phyloP scores from a whole-genome alignment of 2,888 invertebrate species.

The Tipula unca region DNA sequence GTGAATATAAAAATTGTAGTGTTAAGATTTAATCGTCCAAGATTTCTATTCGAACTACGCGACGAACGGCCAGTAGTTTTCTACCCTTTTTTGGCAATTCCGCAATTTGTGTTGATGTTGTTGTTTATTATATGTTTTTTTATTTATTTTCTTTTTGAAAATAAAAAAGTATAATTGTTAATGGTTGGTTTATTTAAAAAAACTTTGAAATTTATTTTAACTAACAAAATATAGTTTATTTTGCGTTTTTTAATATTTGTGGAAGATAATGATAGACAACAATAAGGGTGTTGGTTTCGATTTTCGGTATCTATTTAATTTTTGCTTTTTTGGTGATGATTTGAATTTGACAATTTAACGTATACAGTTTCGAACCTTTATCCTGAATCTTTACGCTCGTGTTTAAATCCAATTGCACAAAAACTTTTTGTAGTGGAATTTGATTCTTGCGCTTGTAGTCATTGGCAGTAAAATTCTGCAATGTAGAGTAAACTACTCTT shows the following conservation, averaged over 20 bases:
- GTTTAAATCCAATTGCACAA: too few relatives aligned
- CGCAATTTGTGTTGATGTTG: neutral
- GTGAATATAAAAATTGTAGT: neutral
- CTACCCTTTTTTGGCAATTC: conserved; percentile 8
- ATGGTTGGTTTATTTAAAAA: neutral
- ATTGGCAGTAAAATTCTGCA: too few relatives aligned
- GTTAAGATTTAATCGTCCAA: neutral
- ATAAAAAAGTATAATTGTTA: neutral
- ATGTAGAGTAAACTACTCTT: too few relatives aligned
- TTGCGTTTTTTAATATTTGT: neutral
- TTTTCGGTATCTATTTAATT: neutral
- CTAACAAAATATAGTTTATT: neutral
- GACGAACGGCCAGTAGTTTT: neutral
- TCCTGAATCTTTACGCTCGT: too few relatives aligned
- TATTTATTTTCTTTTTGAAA: neutral
- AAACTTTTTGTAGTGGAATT: too few relatives aligned
- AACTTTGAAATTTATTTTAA: neutral
- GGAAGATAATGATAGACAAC: neutral
- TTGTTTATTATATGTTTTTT: neutral
- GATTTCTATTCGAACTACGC: neutral
- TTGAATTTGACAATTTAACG: neutral
- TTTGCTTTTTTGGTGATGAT: neutral
- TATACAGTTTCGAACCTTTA: too few relatives aligned
- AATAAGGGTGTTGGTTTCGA: neutral
- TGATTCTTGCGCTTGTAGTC: too few relatives aligned